Evolutionary conservation across 2,888 invertebrate species (phyloP), one percentile per base, ranked within the genome.

Genomic region (Trypoxylon attenuatum): DNA sequence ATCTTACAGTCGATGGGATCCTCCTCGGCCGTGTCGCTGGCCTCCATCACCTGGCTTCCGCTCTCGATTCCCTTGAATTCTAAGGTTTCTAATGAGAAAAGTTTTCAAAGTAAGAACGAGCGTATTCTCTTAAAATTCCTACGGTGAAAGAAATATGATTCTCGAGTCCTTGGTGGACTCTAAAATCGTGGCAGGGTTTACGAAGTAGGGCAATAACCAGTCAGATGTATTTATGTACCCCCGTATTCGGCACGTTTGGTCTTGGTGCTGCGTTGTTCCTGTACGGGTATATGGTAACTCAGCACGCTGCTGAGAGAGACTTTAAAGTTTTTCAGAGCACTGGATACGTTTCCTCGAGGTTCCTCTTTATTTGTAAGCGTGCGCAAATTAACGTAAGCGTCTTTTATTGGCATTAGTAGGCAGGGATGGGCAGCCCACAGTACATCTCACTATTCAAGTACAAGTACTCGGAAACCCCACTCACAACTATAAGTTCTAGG

Each of bases 1-100:
- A 94, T 88, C 77, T 91, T 89, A 78, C 96, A 96, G 83, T 93
- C 92, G 1, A 89, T 82, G 50, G 85, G 86, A 4, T 78, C 57
- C 10, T 71, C 69, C 5, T 55, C 49, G n/a, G n/a, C n/a, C 5
- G 60, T 62, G 39, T 71, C 73, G 2, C 68, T 71, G 1, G 76
- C 63, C 47, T 82, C 80, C 6, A 80, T 56, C n/a, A 83, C 62
- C 57, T 84, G 85, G 63, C 80, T 85, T 27, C 74, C 78, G 0
- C 81, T 50, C 69, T 82, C 65, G 39, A 85, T 76, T 5, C 83
- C 84, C 39, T 80, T 82, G 66, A 84, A 83, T 19, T 78, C 63
- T 41, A 61, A 52, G 18, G 33, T 67, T 5, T 64, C 73, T 73
- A n/a, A n/a, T n/a, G n/a, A n/a, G n/a, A n/a, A n/a, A n/a, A n/a